These are phyloP conservation scores for Andrena minutula DNA, from an alignment of 2,888 invertebrate species.

Conservation along the genomic window DNA sequence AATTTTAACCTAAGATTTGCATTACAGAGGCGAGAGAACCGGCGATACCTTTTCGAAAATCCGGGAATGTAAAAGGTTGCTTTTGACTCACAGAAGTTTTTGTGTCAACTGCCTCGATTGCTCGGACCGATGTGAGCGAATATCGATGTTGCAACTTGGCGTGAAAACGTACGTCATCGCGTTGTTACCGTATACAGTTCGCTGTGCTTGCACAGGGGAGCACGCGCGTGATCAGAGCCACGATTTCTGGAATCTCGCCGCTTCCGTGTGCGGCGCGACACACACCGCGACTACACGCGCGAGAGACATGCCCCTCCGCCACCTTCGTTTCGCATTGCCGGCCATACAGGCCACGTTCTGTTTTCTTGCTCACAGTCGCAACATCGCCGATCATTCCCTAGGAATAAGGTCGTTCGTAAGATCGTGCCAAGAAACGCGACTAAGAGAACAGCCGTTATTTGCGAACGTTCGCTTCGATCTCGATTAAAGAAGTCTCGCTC, in stretches of 20 bases:
- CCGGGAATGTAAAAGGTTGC: neutral
- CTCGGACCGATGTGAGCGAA: conserved; percentile 1
- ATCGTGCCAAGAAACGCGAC: conserved; percentile 50
- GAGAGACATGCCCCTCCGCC: conserved; percentile 64
- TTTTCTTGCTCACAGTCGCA: conserved; percentile 67
- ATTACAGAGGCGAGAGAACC: neutral
- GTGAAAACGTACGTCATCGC: conserved; percentile 30
- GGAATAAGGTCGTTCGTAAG: conserved; percentile 64
- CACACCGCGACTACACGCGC: conserved; percentile 44
- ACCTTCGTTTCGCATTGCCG: conserved; percentile 76
- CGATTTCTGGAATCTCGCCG: conserved; percentile 51
- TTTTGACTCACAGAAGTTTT: conserved; percentile 30
- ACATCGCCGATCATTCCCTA: conserved; percentile 58
- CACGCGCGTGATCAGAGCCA: conserved; percentile 18
- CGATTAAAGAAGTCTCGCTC: neutral
- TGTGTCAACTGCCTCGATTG: conserved; percentile 1
- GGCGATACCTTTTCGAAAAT: neutral
- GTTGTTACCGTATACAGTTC: conserved; percentile 15
- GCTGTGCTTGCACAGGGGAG: conserved; percentile 1
- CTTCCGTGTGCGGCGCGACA: conserved; percentile 57
- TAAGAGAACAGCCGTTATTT: conserved; percentile 41
- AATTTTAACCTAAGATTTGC: neutral
- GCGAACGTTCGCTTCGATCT: conserved; percentile 36
- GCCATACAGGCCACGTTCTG: conserved; percentile 74
- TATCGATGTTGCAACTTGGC: neutral